Conservation (phyloP, 2,888 invertebrate genomes). For the Agrochola circellaris region DNA sequence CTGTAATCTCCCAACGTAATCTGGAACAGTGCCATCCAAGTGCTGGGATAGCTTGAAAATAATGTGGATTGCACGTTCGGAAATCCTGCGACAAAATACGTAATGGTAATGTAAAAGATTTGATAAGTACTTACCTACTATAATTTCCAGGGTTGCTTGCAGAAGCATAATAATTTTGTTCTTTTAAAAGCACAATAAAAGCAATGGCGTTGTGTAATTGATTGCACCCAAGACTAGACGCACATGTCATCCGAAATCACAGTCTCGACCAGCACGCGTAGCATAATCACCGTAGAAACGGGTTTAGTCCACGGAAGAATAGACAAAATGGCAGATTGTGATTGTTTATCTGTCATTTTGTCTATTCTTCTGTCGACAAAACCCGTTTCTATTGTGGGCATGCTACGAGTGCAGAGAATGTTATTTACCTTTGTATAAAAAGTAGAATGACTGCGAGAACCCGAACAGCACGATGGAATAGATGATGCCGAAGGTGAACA, state of each 20-base stretch:
- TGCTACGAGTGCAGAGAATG: neutral
- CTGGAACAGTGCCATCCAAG: slow-evolving; percentile 99
- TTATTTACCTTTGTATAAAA: slow-evolving; percentile 95
- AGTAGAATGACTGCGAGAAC: slow-evolving; percentile 98
- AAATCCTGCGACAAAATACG: slow-evolving; percentile 89
- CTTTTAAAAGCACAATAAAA: neutral
- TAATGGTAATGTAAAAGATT: too few relatives aligned
- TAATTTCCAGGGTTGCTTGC: neutral
- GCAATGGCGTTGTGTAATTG: neutral
- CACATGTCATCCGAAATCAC: neutral
- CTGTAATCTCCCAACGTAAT: slow-evolving; percentile 99
- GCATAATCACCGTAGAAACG: too few relatives aligned
- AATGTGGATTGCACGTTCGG: slow-evolving; percentile 95
- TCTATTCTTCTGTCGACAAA: too few relatives aligned
- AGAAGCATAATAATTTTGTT: neutral
- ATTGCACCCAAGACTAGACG: neutral
- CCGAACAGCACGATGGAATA: slow-evolving; percentile 98
- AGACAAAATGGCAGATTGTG: too few relatives aligned
- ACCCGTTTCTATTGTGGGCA: too few relatives aligned
- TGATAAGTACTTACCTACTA: too few relatives aligned
- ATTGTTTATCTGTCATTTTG: too few relatives aligned
- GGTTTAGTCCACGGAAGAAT: too few relatives aligned
- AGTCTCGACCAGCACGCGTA: neutral
- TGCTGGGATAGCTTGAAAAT: slow-evolving; percentile 96
- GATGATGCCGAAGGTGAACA: slow-evolving; percentile 99